Conservation (phyloP, 2,797 vertebrate genomes). For the Podargus strigoides region DNA sequence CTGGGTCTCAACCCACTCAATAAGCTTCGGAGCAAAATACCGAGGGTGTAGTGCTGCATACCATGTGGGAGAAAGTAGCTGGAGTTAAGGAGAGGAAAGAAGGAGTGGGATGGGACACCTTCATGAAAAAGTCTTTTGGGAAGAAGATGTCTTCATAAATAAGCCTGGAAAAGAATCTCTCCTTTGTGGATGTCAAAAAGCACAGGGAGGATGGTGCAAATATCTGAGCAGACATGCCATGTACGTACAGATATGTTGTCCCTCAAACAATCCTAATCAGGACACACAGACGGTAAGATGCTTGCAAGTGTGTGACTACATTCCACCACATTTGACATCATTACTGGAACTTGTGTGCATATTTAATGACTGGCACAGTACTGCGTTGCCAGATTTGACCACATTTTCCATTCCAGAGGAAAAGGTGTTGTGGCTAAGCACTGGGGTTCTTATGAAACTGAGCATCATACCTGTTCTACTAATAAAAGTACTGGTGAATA, state of each 20-base stretch:
- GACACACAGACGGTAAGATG: not conserved
- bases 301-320: not conserved
- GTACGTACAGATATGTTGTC: not conserved
- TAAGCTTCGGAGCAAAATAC: not conserved
- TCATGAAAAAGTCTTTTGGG: not conserved
- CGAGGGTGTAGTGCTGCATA: rapidly evolving
- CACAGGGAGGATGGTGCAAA: not conserved
- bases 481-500: not conserved
- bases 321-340: not conserved
- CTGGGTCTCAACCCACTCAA: not conserved
- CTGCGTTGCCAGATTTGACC: not conserved
- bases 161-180: not conserved
- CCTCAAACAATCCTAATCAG: not conserved
- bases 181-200: not conserved
- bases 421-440: not conserved
- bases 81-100: not conserved
- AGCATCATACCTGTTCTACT: not conserved
- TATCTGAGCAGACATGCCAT: not conserved
- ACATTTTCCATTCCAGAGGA: not conserved
- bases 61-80: not conserved
- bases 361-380: not conserved
- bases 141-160: not conserved
- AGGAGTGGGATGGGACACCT: not conserved
- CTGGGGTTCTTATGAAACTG: not conserved
- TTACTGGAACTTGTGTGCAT: not conserved